Evolutionary conservation across 2,113 vertebrate species (phyloP).

Genomic region (Clarias gariepinus): DNA sequence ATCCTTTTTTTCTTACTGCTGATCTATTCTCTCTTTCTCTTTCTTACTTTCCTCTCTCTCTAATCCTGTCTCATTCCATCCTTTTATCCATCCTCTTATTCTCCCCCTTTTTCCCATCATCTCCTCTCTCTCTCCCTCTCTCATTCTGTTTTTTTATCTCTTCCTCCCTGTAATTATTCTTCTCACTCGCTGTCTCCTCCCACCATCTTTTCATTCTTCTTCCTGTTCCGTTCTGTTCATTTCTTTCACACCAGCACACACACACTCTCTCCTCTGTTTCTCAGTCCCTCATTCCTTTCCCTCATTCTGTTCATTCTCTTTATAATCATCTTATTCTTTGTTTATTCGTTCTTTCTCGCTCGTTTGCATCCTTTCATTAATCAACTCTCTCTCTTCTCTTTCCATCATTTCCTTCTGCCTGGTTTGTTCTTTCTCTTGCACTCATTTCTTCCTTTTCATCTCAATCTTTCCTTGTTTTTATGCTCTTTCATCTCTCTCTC

Average conservation of each 20-base stretch:
- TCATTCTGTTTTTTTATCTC: background rate
- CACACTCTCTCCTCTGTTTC: background rate
- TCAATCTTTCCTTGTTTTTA: background rate
- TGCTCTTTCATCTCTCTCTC: background rate
- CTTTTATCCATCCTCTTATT: no score
- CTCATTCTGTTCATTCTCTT: background rate
- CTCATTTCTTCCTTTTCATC: background rate
- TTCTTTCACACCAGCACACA: background rate
- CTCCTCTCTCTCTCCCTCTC: background rate
- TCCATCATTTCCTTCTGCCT: background rate
- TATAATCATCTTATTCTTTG: background rate
- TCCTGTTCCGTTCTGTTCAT: background rate
- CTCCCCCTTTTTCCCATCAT: background rate
- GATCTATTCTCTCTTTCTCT: background rate
- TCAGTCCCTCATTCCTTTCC: background rate
- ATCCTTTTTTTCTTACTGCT: background rate
- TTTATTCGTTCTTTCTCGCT: no score
- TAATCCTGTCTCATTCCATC: background rate
- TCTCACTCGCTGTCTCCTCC: background rate
- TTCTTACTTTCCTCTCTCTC: background rate
- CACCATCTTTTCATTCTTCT: background rate
- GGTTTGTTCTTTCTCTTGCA: background rate
- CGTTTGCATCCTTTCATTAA: background rate
- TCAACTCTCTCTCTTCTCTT: no score
- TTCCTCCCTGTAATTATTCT: background rate